Percentiles rank a stretch among this genome's conserved stretches.
phyloP scores from a whole-genome alignment of 92 coral and sea anemone species.

The Phenganax marumi region DNA sequence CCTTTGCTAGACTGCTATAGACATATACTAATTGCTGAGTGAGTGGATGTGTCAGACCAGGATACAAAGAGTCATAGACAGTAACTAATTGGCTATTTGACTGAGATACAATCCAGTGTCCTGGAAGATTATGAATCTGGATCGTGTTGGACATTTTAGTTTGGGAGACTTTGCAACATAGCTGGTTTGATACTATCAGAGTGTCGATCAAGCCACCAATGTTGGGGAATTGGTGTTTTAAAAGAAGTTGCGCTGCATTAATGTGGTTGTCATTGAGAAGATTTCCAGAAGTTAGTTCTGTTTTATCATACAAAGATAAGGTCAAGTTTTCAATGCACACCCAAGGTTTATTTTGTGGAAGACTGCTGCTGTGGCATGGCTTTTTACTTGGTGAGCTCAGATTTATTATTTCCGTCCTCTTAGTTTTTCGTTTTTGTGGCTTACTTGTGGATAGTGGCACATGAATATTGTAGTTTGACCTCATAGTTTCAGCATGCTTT shows the following conservation, averaged over 20 bases:
- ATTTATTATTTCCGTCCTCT: no score
- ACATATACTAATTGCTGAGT: slow-evolving; percentile 8
- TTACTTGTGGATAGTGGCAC: slow-evolving; percentile 1
- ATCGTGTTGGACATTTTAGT: neutral
- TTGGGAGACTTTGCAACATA: neutral
- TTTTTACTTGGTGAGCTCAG: neutral
- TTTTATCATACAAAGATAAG: neutral
- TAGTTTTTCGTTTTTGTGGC: neutral
- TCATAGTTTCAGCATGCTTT: slow-evolving; percentile 16
- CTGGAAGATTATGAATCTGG: slow-evolving; percentile 5
- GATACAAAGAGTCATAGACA: neutral
- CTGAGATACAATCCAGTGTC: slow-evolving; percentile 13
- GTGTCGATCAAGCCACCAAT: neutral
- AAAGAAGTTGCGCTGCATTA: slow-evolving; percentile 2
- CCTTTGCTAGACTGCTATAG: slow-evolving; percentile 20
- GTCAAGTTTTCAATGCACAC: neutral
- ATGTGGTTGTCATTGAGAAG: slow-evolving; percentile 14
- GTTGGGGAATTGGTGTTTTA: slow-evolving; percentile 1
- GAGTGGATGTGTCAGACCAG: neutral
- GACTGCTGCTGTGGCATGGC: neutral
- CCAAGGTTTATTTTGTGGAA: neutral
- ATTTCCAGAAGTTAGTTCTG: slow-evolving; percentile 6
- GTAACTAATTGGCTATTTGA: slow-evolving; percentile 4
- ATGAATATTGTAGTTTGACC: neutral
- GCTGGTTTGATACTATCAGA: slow-evolving; percentile 4